A percentile compares a stretch with the other conserved stretches of the same genome.
These are phyloP conservation scores for Raphicerus campestris DNA, from an alignment of 2,113 vertebrate genomes.

Conservation along the genomic window DNA sequence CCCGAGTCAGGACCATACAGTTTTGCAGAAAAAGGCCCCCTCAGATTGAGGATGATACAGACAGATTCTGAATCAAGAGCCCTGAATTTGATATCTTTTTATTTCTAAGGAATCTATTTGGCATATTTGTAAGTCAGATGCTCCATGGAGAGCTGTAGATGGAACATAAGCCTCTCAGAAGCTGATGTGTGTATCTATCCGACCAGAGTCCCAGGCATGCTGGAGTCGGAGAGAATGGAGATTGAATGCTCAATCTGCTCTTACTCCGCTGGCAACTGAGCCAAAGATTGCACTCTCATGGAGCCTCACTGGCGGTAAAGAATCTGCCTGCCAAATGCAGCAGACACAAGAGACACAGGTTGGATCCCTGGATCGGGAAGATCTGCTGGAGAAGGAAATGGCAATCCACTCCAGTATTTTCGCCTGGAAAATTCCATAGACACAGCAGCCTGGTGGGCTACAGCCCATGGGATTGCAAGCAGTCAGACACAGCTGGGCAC, in stretches of 20 bases:
- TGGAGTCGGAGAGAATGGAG: neutral
- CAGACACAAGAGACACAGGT: neutral
- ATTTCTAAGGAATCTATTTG: slow-evolving; percentile 23
- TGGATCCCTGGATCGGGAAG: neutral
- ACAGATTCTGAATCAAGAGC: slow-evolving; percentile 50
- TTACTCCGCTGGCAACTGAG: neutral
- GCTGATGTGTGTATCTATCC: neutral
- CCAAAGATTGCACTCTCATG: neutral
- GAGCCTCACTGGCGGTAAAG: neutral
- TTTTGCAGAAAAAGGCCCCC: neutral
- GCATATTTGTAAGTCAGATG: neutral
- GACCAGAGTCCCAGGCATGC: neutral
- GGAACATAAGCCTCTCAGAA: neutral
- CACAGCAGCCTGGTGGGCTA: neutral
- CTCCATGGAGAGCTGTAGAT: neutral
- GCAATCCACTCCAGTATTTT: neutral
- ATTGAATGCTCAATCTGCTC: neutral
- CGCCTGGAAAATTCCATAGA: neutral
- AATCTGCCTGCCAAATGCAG: neutral
- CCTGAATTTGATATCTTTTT: slow-evolving; percentile 43
- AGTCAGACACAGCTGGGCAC: neutral
- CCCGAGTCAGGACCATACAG: neutral
- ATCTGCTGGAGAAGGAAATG: neutral
- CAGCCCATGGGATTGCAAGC: neutral
- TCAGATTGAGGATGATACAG: slow-evolving; percentile 22